A percentile compares a stretch with the other conserved stretches of the same genome.
These are phyloP conservation scores for Dorcus parallelipipedus DNA, from an alignment of 2,888 invertebrate genomes.

Conservation along the genomic window DNA sequence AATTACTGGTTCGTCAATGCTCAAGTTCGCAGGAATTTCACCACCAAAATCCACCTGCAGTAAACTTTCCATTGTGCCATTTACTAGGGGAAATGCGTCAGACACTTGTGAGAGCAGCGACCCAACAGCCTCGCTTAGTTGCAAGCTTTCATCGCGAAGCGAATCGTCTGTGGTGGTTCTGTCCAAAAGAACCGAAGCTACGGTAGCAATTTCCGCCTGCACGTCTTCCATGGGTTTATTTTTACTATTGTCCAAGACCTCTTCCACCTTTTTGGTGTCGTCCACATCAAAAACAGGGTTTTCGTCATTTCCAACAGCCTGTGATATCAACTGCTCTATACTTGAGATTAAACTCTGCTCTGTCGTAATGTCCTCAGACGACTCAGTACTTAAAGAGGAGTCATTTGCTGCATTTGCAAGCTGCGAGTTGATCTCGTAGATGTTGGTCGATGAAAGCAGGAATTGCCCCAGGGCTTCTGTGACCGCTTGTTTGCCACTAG, in stretches of 20 bases:
- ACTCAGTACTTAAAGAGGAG: constrained; percentile 11
- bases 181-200: constrained; percentile 27
- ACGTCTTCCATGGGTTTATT: constrained; percentile 30
- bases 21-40: background rate
- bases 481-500: constrained; percentile 9
- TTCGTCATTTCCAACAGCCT: constrained; percentile 34
- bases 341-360: constrained; percentile 34
- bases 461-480: constrained; percentile 38
- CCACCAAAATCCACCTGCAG: too few relatives aligned
- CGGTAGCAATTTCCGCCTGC: constrained; percentile 31
- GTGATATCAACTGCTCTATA: constrained; percentile 41
- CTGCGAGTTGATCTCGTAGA: constrained; percentile 43
- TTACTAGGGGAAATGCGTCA: background rate
- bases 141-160: constrained; percentile 10
- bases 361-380: constrained; percentile 18
- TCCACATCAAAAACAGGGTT: constrained; percentile 24
- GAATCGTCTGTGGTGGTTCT: constrained; percentile 12
- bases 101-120: constrained; percentile 37
- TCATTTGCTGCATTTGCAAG: constrained; percentile 20
- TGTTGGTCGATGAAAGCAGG: constrained; percentile 38
- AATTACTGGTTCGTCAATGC: background rate
- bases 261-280: constrained; percentile 26
- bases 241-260: constrained; percentile 26
- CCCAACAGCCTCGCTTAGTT: constrained; percentile 33
- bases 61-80: too few relatives aligned